Base-by-base conservation (phyloP, 1,140 invertebrate genomes). In the Caenorhabditis remanei region DNA sequence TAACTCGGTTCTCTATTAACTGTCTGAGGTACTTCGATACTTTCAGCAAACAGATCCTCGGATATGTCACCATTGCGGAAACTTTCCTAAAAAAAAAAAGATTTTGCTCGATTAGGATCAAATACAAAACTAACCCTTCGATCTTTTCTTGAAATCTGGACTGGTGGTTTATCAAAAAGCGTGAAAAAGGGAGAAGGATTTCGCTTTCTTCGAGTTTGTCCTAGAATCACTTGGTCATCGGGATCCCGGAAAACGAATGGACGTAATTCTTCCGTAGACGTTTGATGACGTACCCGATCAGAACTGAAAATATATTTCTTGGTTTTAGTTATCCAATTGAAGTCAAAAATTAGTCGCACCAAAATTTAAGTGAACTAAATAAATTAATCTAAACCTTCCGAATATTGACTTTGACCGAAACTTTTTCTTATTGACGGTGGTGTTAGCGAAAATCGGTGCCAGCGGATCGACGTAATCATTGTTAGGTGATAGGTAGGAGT, bases 301-400 rank as follows among this genome's bases (percentile, higher is more conserved):
- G 46, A 79, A 41, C 71, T 79, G 5, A 50, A 79, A 50, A 6
- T 7, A 19, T 14, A 5, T 16, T 43, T 19, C 16, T 71, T 43
- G 4, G 8, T 14, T 43, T 4, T 1, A 40, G 40, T 40, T 7
- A n/a, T 58, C 19, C 19, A 19, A n/a, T 65, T 13, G 13, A 67
- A 32, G 24, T 13, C 40, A 40, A 40, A n/a, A 32, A 11, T 11
- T 14, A 14, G 11, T 53, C 16, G 50, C 50, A 53, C 50, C 3
- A 16, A 41, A 41, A 46, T 46, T 16, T 71, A 16, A n/a, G 8
- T 46, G 19, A 46, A 19, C 43, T 71, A 71, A 32, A 46, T 19
- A 41, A n/a, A 71, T 48, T 71, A 79, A 24, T 79, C 71, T 79
- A 79, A 79, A 79, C 71, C 71, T 79, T 79, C 71, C 71, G 24